Evolutionary conservation across 2,888 invertebrate species (phyloP), one percentile per base, ranked within the genome.

Genomic region (Caenorhabditis sp.): DNA sequence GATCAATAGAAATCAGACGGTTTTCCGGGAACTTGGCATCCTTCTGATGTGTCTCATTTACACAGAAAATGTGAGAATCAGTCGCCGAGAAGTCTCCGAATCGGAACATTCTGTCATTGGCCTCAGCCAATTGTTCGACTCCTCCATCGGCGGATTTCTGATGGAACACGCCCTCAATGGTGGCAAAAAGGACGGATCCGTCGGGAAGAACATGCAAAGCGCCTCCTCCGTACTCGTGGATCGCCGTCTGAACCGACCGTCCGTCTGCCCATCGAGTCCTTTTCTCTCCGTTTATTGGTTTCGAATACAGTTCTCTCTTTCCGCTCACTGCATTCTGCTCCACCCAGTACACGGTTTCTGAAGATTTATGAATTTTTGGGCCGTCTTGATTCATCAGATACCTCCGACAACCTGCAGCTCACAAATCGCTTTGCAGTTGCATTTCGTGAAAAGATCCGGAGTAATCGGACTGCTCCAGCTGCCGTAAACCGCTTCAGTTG

Each of bases 141-240:
- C 71, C 69, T 4, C 51, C 60, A 62, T 82, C 58, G 0, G 70
- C 47, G 0, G 64, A 51, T 26, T 80, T 81, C 44, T 84, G 84
- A 56, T 78, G 60, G 50, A 78, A 86, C 1, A 86, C 37, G 0
- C 86, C 86, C 24, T 84, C 83, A 28, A 65, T 53, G 0, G 87
- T 86, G 1, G 85, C 65, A 72, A 82, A 86, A 35, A 87, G 32
- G 8, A 86, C 76, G 13, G 92, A 37, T 91, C 89, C 22, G 68
- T 87, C 26, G 87, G 89, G 53, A 84, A 86, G 80, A 2, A 92
- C 91, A 71, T 90, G 88, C 62, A 92, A 89, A 3, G 92, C 90
- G 1, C 92, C 93, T 20, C 93, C 93, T 22, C 93, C 93, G 87
- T 93, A 93, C 77, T 93, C 93, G 87, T 93, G 93, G 5, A 93